Evolutionary conservation across 1,140 invertebrate genomes (phyloP), one percentile per base, ranked within the genome.

Genomic region (Drosophila sp.): DNA sequence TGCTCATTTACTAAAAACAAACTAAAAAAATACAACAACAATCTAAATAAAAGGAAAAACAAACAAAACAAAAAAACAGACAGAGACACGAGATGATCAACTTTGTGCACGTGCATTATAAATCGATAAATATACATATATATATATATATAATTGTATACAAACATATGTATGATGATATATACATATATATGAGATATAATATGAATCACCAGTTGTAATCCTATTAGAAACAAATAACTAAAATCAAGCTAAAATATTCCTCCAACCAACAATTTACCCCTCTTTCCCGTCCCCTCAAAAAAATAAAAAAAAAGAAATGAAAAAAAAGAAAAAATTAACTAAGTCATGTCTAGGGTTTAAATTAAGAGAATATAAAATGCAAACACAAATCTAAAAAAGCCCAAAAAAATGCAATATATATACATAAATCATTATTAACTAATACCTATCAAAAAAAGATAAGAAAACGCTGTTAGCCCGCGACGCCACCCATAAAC

Each of bases 401-500:
- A 55, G 60, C 25, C 27, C 4, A 62, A 58, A 47, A 58, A 58
- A 11, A n/a, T 56, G 47, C 47, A 63, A 58, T 58, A 58, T 38
- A 58, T 35, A 57, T 11, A 58, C 30, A 58, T 38, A 54, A 58
- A 58, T 33, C 30, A 35, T 11, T 40, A 65, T 60, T 38, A 38
- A 72, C 72, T 25, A 65, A 35, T 68, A 50, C 8, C 29, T 25
- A 57, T 38, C 27, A 64, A 64, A 63, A 38, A 33, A 23, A 29
- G 57, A 38, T 50, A 30, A 57, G 23, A 72, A 66, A 77, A 78
- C 76, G 83, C 83, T 86, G 87, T 77, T 76, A 86, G 76, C 76
- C 69, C 84, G 83, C 83, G 84, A 87, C 79, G 83, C 83, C 82
- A 86, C 76, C 79, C 79, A 86, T 82, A 72, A 83, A 67, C 69